phyloP scores from a whole-genome alignment of 2,888 invertebrate species.

The Zelleria hepariella region DNA sequence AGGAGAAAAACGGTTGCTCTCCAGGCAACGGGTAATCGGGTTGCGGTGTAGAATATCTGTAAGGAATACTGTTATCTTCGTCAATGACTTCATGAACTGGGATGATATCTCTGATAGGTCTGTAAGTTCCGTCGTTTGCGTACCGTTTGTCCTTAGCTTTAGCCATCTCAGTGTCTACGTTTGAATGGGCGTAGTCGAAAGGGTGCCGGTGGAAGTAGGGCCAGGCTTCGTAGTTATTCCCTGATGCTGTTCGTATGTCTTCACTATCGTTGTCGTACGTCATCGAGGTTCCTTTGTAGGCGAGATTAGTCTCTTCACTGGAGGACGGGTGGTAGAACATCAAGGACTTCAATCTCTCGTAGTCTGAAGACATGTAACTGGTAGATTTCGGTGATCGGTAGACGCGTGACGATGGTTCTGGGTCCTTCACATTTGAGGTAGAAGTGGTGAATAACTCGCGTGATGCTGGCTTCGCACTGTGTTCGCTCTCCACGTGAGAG shows the following conservation, averaged over 20 bases:
- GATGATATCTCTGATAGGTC: conserved; percentile 23
- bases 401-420: neutral
- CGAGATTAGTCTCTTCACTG: conserved; percentile 13
- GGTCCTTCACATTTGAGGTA: neutral
- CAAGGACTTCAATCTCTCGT: conserved; percentile 30
- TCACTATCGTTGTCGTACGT: conserved; percentile 37
- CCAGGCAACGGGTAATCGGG: conserved; percentile 33
- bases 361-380: conserved; percentile 23
- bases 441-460: neutral
- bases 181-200: conserved; percentile 39
- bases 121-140: conserved; percentile 17
- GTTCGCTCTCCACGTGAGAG: neutral
- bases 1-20: conserved; percentile 48
- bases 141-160: conserved; percentile 44
- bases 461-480: neutral
- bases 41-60: neutral
- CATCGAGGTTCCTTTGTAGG: neutral
- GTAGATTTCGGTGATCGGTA: conserved; percentile 22
- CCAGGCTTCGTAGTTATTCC: conserved; percentile 35
- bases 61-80: conserved; percentile 18
- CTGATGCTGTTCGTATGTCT: conserved; percentile 40
- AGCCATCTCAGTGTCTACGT: conserved; percentile 19
- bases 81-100: conserved; percentile 47
- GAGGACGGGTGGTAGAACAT: conserved; percentile 31
- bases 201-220: conserved; percentile 42